These are phyloP conservation scores for Rhopalosiphum padi DNA, from an alignment of 1,140 invertebrate species.

Conservation along the genomic window DNA sequence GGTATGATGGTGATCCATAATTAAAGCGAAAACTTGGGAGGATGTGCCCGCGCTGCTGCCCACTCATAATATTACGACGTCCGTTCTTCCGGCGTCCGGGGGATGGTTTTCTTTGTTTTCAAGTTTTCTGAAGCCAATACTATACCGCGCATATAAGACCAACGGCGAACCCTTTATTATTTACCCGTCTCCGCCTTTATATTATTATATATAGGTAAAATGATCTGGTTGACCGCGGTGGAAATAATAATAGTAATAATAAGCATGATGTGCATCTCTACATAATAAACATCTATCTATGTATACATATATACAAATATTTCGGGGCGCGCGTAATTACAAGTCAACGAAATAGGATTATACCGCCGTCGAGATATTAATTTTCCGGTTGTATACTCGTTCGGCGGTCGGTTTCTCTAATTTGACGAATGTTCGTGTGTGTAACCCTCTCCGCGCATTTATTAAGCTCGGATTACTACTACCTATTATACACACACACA, in stretches of 20 bases:
- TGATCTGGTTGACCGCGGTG: constrained; percentile 46
- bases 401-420: constrained; percentile 46
- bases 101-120: constrained; percentile 40
- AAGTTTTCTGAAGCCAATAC: constrained; percentile 24
- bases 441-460: constrained; percentile 16
- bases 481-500: neutral
- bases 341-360: constrained; percentile 51
- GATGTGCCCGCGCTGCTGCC: neutral
- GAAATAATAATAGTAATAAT: constrained; percentile 29
- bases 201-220: constrained; percentile 36
- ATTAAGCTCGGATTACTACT: constrained; percentile 49
- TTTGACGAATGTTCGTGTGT: constrained; percentile 49
- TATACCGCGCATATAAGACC: neutral
- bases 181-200: neutral
- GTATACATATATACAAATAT: neutral
- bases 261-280: neutral
- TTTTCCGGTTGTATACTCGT: constrained; percentile 51
- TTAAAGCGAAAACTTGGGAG: constrained; percentile 52
- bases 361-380: constrained; percentile 50
- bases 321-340: constrained; percentile 33
- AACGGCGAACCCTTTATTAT: neutral
- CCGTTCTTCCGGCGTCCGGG: neutral
- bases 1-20: neutral
- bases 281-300: neutral
- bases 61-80: constrained; percentile 20